A percentile compares a stretch with the other conserved stretches of the same genome.
These are phyloP conservation scores for Balearica regulorum DNA, from an alignment of 2,797 vertebrate species.

Conservation along the genomic window DNA sequence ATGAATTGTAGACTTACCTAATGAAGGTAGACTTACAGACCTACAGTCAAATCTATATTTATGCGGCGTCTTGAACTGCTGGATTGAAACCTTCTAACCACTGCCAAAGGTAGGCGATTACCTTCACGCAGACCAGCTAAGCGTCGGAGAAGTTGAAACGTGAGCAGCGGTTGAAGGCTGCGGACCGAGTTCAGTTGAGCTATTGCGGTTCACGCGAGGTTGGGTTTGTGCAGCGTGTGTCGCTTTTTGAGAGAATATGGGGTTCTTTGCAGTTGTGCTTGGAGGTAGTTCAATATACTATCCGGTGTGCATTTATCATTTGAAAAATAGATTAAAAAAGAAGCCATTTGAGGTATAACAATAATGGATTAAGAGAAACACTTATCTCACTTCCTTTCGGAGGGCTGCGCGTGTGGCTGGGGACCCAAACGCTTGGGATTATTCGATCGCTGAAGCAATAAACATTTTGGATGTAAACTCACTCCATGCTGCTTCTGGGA, in stretches of 20 bases:
- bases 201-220: neutral
- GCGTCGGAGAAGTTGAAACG: accelerated
- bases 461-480: neutral
- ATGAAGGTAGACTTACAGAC: accelerated
- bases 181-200: neutral
- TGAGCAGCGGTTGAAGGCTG: neutral
- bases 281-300: neutral
- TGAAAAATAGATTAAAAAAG: constrained; percentile 28
- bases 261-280: neutral
- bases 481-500: neutral
- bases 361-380: constrained; percentile 42
- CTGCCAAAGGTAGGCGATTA: neutral
- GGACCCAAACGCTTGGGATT: neutral
- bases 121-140: neutral
- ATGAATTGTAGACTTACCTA: no score
- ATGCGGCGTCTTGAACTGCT: neutral
- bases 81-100: neutral
- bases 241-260: neutral
- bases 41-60: neutral
- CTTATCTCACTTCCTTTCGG: constrained; percentile 51
- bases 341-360: neutral
- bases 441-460: neutral
- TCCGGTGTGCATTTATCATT: neutral
- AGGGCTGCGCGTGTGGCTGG: neutral
- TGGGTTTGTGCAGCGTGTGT: neutral